These are phyloP conservation scores for Ditula angustiorana DNA, from an alignment of 2,888 invertebrate genomes.

Conservation along the genomic window DNA sequence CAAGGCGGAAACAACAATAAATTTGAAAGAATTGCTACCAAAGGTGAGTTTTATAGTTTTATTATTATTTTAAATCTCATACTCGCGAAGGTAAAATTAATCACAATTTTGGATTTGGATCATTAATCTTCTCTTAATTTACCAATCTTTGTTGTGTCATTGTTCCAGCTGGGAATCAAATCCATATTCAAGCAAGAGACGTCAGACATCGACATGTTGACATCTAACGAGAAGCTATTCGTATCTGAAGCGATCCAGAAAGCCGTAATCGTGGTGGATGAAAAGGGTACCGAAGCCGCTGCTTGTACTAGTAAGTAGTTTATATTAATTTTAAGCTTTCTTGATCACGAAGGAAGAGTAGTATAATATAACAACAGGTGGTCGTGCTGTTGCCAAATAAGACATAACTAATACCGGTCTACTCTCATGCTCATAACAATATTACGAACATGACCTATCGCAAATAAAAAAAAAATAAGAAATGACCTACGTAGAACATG, in stretches of 20 bases:
- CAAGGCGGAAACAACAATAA: not conserved
- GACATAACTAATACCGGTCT: no score
- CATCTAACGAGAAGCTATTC: not conserved
- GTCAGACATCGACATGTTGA: not conserved
- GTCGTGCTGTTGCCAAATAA: no score
- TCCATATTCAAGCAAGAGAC: not conserved
- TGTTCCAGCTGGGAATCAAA: slow-evolving; percentile 1
- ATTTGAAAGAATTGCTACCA: not conserved
- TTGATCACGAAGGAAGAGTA: no score
- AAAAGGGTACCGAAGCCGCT: not conserved
- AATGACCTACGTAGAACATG: no score
- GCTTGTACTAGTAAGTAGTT: not conserved
- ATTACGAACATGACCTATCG: no score
- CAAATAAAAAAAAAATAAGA: no score
- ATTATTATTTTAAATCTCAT: no score
- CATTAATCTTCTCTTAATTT: no score
- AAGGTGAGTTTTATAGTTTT: not conserved
- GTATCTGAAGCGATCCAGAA: not conserved
- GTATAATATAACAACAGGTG: not conserved
- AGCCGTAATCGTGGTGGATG: not conserved
- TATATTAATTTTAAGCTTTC: not conserved
- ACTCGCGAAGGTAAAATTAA: no score
- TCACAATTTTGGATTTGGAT: no score
- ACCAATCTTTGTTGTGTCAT: no score
- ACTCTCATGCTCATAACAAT: no score